Conservation (phyloP, 2,113 vertebrate species). For the Grammomys dolichurus region DNA sequence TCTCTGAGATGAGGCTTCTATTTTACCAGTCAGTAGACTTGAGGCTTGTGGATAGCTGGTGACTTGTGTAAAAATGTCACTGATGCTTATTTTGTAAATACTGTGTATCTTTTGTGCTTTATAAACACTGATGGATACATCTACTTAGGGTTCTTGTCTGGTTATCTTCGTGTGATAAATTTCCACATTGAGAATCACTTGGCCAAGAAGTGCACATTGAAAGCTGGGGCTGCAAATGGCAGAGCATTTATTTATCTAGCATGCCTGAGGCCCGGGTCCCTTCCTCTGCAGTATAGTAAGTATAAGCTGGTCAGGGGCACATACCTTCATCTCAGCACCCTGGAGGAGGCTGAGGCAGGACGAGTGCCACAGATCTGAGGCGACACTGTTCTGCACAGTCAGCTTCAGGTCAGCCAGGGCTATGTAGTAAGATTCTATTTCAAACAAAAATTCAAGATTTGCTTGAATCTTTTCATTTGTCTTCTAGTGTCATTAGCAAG, state of each 20-base stretch:
- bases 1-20: not conserved
- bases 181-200: not conserved
- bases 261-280: not conserved
- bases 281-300: not conserved
- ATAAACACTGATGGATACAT: not conserved
- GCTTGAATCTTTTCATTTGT: not conserved
- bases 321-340: not conserved
- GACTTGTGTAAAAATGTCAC: not conserved
- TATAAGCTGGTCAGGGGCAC: not conserved
- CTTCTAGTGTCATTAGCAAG: conserved; percentile 14
- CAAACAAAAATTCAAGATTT: not conserved
- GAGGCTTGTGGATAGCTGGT: not conserved
- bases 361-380: not conserved
- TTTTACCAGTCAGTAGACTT: not conserved
- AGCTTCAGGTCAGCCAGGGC: not conserved
- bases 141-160: not conserved
- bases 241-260: not conserved
- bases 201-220: not conserved
- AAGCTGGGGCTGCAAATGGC: not conserved
- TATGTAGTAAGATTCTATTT: not conserved
- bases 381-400: not conserved
- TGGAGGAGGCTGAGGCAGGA: not conserved
- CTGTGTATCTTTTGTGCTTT: not conserved
- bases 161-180: conserved; percentile 37
- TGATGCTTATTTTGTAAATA: not conserved